phyloP scores from a whole-genome alignment of 2,888 invertebrate species.

The Diarsia mendica region DNA sequence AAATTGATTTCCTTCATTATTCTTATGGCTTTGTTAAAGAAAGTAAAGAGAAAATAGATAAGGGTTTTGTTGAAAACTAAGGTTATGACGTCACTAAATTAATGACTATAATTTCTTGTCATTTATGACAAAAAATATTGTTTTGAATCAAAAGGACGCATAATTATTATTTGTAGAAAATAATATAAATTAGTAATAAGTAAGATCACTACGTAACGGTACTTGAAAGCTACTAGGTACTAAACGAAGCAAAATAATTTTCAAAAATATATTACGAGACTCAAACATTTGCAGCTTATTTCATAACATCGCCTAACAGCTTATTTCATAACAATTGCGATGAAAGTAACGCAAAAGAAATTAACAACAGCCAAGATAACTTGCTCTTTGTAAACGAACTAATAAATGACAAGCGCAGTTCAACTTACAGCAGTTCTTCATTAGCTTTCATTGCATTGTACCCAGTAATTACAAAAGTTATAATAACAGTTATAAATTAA shows the following conservation, averaged over 20 bases:
- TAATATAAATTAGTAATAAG: background rate
- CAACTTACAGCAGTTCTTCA: constrained; percentile 13
- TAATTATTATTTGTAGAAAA: background rate
- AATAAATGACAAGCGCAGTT: background rate
- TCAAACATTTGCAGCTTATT: no score
- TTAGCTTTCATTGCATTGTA: constrained; percentile 41
- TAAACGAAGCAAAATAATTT: background rate
- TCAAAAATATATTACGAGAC: no score
- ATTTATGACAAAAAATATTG: background rate
- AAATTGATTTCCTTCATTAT: constrained; percentile 34
- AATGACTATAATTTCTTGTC: background rate
- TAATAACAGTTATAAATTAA: constrained; percentile 30
- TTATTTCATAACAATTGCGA: constrained; percentile 17
- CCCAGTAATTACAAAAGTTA: constrained; percentile 42
- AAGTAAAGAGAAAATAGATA: background rate
- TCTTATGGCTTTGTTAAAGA: constrained; percentile 1
- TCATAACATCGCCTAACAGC: constrained; percentile 3
- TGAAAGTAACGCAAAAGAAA: constrained; percentile 25
- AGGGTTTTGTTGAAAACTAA: background rate
- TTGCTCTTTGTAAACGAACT: background rate
- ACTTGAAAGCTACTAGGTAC: no score
- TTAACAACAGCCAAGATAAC: background rate
- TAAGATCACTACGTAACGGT: no score
- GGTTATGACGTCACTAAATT: background rate
- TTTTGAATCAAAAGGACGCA: fast-evolving